Conservation (phyloP, 2,888 invertebrate genomes). For the Eristalinus sepulchralis region DNA sequence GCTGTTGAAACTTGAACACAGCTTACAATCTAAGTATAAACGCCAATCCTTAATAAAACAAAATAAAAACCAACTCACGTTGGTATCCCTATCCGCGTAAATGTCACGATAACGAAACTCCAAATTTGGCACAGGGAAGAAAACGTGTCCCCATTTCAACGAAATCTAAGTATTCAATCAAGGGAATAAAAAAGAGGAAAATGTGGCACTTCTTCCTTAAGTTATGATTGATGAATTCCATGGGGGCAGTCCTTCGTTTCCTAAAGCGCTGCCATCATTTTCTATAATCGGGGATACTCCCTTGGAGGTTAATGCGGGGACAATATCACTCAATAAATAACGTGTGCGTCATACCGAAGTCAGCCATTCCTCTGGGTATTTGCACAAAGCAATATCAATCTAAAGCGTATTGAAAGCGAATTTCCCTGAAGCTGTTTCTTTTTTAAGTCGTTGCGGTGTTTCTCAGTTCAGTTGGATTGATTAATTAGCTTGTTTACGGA, state of each 20-base stretch:
- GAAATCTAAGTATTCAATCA: neutral
- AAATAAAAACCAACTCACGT: neutral
- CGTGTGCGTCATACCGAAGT: slow-evolving; percentile 7
- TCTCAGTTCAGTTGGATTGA: neutral
- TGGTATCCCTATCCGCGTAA: neutral
- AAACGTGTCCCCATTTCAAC: neutral
- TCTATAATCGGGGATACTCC: neutral
- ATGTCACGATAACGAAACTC: neutral
- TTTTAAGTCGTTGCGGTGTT: neutral
- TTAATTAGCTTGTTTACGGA: neutral
- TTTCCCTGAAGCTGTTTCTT: neutral
- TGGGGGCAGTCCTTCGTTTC: neutral
- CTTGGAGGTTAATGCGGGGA: slow-evolving; percentile 2
- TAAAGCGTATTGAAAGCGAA: neutral
- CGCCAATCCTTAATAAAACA: too few species aligned
- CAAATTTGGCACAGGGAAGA: neutral
- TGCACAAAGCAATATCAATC: neutral
- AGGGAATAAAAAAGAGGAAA: neutral
- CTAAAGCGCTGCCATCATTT: neutral
- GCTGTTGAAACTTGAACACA: too few species aligned
- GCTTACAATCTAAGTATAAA: too few species aligned
- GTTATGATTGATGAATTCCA: neutral
- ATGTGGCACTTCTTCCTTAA: neutral
- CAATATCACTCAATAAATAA: slow-evolving; percentile 7
- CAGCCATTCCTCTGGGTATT: neutral